Evolutionary conservation across 2,888 invertebrate genomes (phyloP).

Genomic region (Zhuqinia jingwanae): DNA sequence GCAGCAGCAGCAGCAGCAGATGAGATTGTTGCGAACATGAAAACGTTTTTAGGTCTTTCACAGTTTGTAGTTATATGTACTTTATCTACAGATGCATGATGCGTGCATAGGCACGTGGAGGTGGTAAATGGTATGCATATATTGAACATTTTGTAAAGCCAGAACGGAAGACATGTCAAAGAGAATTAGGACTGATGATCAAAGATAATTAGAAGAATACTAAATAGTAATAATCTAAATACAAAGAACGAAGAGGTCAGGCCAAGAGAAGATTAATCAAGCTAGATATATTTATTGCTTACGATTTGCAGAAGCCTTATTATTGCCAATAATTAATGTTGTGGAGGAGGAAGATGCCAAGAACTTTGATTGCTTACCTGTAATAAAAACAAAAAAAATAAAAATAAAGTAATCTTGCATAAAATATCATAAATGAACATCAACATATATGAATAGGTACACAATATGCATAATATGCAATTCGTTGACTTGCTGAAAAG

Average conservation of each 20-base stretch:
- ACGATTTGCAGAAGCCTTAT: background rate
- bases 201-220: no score
- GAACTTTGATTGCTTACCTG: conserved; percentile 10
- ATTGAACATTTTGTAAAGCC: no score
- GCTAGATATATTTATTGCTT: conserved; percentile 14
- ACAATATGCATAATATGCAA: no score
- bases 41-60: background rate
- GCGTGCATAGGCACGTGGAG: background rate
- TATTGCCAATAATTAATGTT: background rate
- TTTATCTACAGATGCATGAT: background rate
- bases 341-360: no score
- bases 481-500: no score
- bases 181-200: background rate
- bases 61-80: background rate
- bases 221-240: no score
- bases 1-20: conserved; percentile 1
- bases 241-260: no score
- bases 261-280: background rate
- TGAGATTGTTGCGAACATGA: background rate
- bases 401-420: conserved; percentile 12
- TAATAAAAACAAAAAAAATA: conserved; percentile 4
- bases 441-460: no score
- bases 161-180: background rate
- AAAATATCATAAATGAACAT: background rate
- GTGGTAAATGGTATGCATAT: no score